Base-by-base conservation (phyloP, 2,888 invertebrate species). In the Drosophila subquinaria region DNA sequence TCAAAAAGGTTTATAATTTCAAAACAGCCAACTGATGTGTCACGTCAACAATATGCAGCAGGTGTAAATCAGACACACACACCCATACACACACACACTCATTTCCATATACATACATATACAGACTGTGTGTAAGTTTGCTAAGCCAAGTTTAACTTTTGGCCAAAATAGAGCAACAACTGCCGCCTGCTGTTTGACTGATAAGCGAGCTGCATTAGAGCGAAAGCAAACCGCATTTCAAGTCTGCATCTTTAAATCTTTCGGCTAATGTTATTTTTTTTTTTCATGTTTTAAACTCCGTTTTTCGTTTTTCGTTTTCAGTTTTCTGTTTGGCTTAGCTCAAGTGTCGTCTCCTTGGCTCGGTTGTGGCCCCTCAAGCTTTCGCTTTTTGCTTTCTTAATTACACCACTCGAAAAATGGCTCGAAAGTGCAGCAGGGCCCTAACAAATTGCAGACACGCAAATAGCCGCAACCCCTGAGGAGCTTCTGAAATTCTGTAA, bases 1-100 rank as follows among this genome's bases (percentile, higher is more conserved):
- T 76, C 81, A 81, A 70, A 45, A 81, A 69, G 82, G 84, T 83
- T 82, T 84, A 82, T 82, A 81, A 79, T 82, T 81, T 84, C 82
- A 75, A 74, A 81, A 73, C 69, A 78, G 75, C 64, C 71, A 79
- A 77, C 82, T 82, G 72, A 75, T 71, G 82, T 74, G 70, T 63
- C 74, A 72, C 79, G 69, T 77, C 82, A 80, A 82, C 76, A 81
- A 75, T 82, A 61, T 84, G 70, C 82, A 80, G 78, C 83, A 83
- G 83, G 84, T 83, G 84, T 76, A 76, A 76, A 73, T 68, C 80
- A 59, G 68, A 51, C 65, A 72, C 62, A 65, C 51, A 72, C 62
- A 51, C 65, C 70, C 62, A 65, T 48, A 72, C 62, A 55, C 80
- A 59, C 69, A 50, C 35, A 53, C 20, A 45, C 50, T 47, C 55